A percentile compares a stretch with the other conserved stretches of the same genome.
Conservation (phyloP, 2,797 vertebrate species). For the Ctenochaetus hawaiiensis region DNA sequence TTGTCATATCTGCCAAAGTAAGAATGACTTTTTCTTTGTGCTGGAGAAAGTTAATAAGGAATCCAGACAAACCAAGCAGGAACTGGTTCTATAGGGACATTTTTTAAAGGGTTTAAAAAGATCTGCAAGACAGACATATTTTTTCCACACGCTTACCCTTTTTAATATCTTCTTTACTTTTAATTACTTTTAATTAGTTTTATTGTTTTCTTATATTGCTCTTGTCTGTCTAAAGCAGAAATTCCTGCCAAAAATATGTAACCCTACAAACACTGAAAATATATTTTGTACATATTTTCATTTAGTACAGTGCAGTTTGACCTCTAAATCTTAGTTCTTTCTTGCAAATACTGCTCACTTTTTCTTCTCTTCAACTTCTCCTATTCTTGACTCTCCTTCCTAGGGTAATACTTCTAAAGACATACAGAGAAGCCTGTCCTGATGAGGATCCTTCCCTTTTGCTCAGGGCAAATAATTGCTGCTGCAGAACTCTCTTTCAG, state of each 20-base stretch:
- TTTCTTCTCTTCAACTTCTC: background rate
- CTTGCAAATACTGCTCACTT: background rate
- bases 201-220: background rate
- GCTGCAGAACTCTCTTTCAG: background rate
- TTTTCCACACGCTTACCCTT: background rate
- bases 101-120: background rate
- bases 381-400: background rate
- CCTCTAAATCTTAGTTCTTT: background rate
- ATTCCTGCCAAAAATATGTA: background rate
- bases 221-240: background rate
- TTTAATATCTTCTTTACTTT: background rate
- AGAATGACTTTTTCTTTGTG: background rate
- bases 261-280: background rate
- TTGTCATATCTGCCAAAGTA: background rate
- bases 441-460: background rate
- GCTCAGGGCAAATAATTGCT: background rate
- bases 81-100: background rate
- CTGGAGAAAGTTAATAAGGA: background rate
- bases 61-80: background rate
- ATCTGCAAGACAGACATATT: background rate
- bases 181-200: background rate
- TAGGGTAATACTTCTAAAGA: background rate
- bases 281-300: no score
- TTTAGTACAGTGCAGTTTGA: no score
- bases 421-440: background rate